Evolutionary conservation across 1,140 invertebrate genomes (phyloP).

Genomic region (Oscheius sp.): DNA sequence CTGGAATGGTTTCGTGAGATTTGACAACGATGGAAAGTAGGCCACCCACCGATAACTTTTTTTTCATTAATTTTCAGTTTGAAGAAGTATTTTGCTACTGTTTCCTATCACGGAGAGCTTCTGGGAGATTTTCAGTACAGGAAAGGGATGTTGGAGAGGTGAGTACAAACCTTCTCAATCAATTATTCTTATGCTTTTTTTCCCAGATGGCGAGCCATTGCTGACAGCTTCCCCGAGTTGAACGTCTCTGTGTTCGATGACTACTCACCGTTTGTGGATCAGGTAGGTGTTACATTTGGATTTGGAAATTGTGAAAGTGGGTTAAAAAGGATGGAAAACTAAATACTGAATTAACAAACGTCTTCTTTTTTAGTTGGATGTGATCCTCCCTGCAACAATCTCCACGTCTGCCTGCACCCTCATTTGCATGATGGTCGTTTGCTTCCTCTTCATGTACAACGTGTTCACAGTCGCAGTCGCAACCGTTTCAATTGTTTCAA

Average conservation of each 20-base stretch:
- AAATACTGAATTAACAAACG: no score
- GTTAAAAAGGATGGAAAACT: slow-evolving; percentile 46
- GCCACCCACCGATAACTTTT: no score
- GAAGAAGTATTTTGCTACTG: slow-evolving; percentile 46
- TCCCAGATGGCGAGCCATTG: slow-evolving; percentile 45
- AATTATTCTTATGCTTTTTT: background rate
- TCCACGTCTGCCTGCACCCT: slow-evolving; percentile 62
- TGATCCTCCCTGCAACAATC: slow-evolving; percentile 61
- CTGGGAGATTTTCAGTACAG: slow-evolving; percentile 47
- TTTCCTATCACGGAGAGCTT: slow-evolving; percentile 48
- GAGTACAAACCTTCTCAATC: background rate
- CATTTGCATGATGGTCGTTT: slow-evolving; percentile 62
- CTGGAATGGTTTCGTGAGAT: slow-evolving; percentile 51
- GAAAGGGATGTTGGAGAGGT: slow-evolving; percentile 37
- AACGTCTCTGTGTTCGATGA: slow-evolving; percentile 30
- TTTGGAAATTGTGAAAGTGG: slow-evolving; percentile 44
- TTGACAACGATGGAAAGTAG: slow-evolving; percentile 38
- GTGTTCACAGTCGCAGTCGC: slow-evolving; percentile 61
- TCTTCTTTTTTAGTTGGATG: slow-evolving; percentile 59
- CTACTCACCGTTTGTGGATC: slow-evolving; percentile 31
- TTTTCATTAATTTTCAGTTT: slow-evolving; percentile 12
- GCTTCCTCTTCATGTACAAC: slow-evolving; percentile 63
- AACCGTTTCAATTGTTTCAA: slow-evolving; percentile 61
- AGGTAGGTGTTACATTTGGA: slow-evolving; percentile 11
- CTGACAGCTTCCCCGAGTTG: slow-evolving; percentile 39